Conservation (phyloP, 2,113 vertebrate genomes). For the Morphnarchus princeps region DNA sequence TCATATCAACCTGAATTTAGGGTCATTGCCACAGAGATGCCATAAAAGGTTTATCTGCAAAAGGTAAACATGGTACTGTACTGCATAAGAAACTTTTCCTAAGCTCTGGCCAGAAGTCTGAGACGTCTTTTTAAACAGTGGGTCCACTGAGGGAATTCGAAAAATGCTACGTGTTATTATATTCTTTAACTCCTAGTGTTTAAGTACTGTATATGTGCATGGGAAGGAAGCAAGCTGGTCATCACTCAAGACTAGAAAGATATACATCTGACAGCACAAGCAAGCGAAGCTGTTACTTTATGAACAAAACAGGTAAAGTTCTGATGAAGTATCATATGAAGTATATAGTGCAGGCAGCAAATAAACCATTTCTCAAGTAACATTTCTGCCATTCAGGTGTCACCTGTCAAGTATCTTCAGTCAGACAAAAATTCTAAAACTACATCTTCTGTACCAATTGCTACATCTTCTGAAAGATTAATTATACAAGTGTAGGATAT, state of each 20-base stretch:
- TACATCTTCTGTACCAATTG: neutral
- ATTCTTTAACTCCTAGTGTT: neutral
- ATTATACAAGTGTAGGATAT: neutral
- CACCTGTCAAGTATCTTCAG: neutral
- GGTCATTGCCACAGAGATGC: neutral
- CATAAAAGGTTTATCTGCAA: neutral
- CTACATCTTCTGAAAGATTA: neutral
- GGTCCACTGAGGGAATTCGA: neutral
- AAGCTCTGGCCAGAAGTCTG: neutral
- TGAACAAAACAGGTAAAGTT: neutral
- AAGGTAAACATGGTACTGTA: neutral
- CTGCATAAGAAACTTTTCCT: neutral
- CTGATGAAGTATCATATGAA: neutral
- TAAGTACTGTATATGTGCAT: accelerated
- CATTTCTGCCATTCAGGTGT: neutral
- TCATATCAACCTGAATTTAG: neutral
- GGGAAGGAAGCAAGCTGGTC: neutral
- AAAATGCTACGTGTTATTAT: neutral
- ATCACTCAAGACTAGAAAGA: neutral
- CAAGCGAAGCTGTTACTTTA: neutral
- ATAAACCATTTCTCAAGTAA: neutral
- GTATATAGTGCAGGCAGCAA: neutral
- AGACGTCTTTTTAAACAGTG: neutral
- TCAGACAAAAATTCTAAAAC: neutral
- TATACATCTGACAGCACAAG: neutral